Base-by-base conservation (phyloP, 1,140 invertebrate genomes). In the Procambarus virginalis region DNA sequence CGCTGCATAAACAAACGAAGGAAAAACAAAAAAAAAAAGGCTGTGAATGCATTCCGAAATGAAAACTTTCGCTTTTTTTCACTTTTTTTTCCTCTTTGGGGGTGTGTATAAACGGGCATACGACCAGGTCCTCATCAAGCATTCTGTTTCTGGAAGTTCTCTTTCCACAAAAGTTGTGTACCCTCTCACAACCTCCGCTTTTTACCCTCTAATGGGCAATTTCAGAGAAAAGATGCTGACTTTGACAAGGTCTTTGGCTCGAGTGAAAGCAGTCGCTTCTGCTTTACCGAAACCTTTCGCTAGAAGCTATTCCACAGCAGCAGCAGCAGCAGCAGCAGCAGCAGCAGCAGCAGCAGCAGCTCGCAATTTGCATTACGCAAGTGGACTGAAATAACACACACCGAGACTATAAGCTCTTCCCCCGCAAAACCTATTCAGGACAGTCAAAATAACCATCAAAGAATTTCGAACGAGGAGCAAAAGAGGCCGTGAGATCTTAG, bases 381-480 rank as follows among this genome's bases (percentile, higher is more conserved):
- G 10, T 55, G 2, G 51, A 55, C 8, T 1, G 51, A 55, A 55
- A 55, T 12, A 55, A 9, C 51, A 55, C 51, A 55, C 12, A 55
- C 12, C 3, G 12, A 55, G 51, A 5, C 51, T 8, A 55, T 34
- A 55, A 55, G 51, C 51, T 9, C 12, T 34, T 34, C 34, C 20
- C 77, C 85, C 77, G 70, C 85, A 87, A 34, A 34, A 79, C 70
- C 85, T 60, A 87, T 87, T 87, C 85, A 87, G 45, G 77, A 80
- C 85, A 87, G 68, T 34, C 85, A 87, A 87, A 87, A 87, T 85
- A 77, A 87, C 70, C 85, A 80, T 87, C 85, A 87, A 87, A 87
- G 85, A 80, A 17, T 20, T 64, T 64, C 12, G 60, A 17, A 64
- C 60, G 60, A 78, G 55, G 58, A 45, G 45, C 77, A n/a, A 87